Conservation (phyloP, 2,113 vertebrate species). For the Dromaius novaehollandiae region DNA sequence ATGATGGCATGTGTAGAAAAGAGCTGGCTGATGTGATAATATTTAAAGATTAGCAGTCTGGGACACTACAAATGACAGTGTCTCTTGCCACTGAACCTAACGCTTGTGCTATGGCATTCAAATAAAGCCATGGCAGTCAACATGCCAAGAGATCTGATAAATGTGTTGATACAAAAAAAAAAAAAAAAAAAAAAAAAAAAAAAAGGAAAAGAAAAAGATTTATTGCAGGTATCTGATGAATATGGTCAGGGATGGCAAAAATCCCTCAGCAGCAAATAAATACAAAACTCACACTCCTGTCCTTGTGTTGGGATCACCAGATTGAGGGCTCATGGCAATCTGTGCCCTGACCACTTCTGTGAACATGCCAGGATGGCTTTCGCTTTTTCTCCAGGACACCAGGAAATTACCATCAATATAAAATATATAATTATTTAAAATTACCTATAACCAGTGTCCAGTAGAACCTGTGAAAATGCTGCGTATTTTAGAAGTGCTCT, state of each 20-base stretch:
- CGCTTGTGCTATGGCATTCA: conserved; percentile 35
- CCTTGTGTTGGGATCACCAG: conserved; percentile 42
- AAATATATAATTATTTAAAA: conserved; percentile 34
- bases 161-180: neutral
- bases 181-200: neutral
- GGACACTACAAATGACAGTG: conserved; percentile 66
- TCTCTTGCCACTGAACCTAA: conserved; percentile 62
- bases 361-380: conserved; percentile 32
- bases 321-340: conserved; percentile 42
- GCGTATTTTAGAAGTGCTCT: neutral
- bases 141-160: conserved; percentile 30
- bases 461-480: neutral
- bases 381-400: conserved; percentile 37
- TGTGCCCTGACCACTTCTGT: conserved; percentile 45
- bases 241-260: neutral
- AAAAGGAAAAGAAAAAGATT: neutral
- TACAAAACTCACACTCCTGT: conserved; percentile 45
- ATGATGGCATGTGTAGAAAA: conserved; percentile 70
- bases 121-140: conserved; percentile 46
- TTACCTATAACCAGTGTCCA: neutral
- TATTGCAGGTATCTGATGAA: conserved; percentile 10
- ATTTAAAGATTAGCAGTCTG: conserved; percentile 72
- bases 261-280: neutral
- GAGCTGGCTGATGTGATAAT: conserved; percentile 66
- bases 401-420: conserved; percentile 35